A percentile compares a stretch with the other conserved stretches of the same genome.
Conservation (phyloP, 2,888 invertebrate genomes). For the Podotricha telesiphe region DNA sequence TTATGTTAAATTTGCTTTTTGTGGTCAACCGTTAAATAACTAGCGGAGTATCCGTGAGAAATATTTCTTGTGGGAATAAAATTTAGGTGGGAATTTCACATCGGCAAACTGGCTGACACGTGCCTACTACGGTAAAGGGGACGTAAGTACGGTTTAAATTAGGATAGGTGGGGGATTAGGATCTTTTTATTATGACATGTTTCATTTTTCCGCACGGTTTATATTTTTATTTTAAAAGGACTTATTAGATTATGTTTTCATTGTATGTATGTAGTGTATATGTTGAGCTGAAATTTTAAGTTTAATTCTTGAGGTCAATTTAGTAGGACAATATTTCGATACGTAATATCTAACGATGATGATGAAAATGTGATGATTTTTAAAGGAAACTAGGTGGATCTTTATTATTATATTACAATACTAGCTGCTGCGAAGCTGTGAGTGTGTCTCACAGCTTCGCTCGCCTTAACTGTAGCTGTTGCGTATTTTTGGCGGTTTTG, state of each 20-base stretch:
- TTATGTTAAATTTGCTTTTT: background rate
- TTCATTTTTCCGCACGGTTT: conserved; percentile 4
- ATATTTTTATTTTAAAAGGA: background rate
- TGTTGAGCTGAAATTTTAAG: background rate
- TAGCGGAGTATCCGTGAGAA: conserved; percentile 48
- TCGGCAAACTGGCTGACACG: conserved; percentile 39
- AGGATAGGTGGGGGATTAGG: background rate
- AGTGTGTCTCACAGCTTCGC: no score
- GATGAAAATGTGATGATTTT: no score
- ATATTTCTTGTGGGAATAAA: conserved; percentile 58
- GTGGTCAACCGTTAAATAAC: conserved; percentile 37
- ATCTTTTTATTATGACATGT: conserved; percentile 12
- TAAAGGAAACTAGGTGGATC: no score
- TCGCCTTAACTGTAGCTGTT: no score
- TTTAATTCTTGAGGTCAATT: background rate
- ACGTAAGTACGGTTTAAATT: conserved; percentile 12
- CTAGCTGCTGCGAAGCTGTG: no score
- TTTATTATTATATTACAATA: no score
- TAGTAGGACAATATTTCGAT: no score
- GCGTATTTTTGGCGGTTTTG: no score
- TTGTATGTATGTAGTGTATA: background rate
- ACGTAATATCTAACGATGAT: no score
- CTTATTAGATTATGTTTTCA: background rate
- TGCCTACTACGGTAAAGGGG: conserved; percentile 32
- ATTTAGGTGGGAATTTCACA: conserved; percentile 54